Evolutionary conservation across 2,797 vertebrate species (phyloP), one percentile per base, ranked within the genome.

Genomic region (Falco berigora): DNA sequence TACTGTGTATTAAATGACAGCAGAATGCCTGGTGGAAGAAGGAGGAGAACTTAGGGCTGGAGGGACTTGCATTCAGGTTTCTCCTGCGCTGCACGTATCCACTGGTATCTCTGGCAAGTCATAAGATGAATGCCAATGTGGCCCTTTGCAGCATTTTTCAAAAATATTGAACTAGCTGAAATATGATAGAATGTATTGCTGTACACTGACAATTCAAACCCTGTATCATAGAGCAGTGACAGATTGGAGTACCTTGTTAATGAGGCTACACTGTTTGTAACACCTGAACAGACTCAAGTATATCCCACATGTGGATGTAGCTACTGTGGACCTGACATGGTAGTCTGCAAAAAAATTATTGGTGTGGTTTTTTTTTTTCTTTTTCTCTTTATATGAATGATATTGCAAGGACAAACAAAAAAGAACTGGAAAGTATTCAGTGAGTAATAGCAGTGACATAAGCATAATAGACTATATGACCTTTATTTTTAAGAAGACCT

Each of bases 401-500:
- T 47, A 28, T 28, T 73, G 6, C 56, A 77, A 53, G 6, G 9
- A 75, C 7, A 74, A 62, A 32, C 1, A 9, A 27, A 64, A 74
- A 42, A 47, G 2, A 50, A 2, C 14, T 86, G 27, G 23, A 56
- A 76, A 14, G 12, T 59, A 14, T 50, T 58, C 15, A 21, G 9
- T 0, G 3, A 64, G 15, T 49, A 62, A 8, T 2, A 50, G 10
- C 7, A 5, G 30, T 12, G 23, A 59, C 6, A 24, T 6, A 53
- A 25, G 4, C 11, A 83, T 32, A 25, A 50, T 0, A 36, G 6
- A 21, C 14, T 56, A 32, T 3, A 12, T 3, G 30, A 34, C 10
- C 10, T 80, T 46, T 42, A 20, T 38, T 63, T 78, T 84, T 78
- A 42, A 64, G 14, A 76, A 10, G 58, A 72, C 1, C 0, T 27